Conservation (phyloP, 2,888 invertebrate genomes). For the Ischnura elegans region DNA sequence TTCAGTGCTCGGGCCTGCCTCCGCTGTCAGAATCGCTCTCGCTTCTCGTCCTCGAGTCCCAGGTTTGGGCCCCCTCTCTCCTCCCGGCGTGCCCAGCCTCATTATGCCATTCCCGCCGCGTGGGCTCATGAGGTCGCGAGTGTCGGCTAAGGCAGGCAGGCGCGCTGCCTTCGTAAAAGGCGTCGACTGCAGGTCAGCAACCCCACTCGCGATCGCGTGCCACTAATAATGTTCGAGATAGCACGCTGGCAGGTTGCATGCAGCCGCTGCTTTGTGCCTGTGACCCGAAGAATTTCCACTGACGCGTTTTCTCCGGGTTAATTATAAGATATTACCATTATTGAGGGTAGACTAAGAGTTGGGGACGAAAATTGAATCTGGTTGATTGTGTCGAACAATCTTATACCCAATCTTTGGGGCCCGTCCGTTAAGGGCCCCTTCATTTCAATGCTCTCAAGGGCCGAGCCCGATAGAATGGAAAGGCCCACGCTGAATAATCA, state of each 20-base stretch:
- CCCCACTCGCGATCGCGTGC: neutral
- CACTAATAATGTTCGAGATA: constrained; percentile 18
- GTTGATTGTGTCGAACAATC: too few relatives aligned
- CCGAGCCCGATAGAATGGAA: too few relatives aligned
- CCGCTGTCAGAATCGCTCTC: too few relatives aligned
- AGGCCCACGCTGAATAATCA: too few relatives aligned
- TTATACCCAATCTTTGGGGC: too few relatives aligned
- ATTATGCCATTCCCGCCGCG: constrained; percentile 24
- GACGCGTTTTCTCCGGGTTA: neutral
- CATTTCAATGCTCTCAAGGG: too few relatives aligned
- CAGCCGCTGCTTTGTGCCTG: neutral
- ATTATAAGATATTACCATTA: too few relatives aligned
- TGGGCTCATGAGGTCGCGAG: neutral
- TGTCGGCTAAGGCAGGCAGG: neutral
- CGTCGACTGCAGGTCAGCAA: neutral
- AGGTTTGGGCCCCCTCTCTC: neutral
- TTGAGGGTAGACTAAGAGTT: too few relatives aligned
- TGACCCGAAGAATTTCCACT: neutral
- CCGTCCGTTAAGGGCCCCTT: too few relatives aligned
- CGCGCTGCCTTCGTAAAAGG: constrained; percentile 12
- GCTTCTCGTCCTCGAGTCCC: neutral
- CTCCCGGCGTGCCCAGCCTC: neutral
- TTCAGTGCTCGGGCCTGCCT: too few relatives aligned
- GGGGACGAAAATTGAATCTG: neutral
- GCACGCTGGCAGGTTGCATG: neutral